Evolutionary conservation across 1,140 invertebrate genomes (phyloP), one percentile per base, ranked within the genome.

Genomic region (Meteorus sp.): DNA sequence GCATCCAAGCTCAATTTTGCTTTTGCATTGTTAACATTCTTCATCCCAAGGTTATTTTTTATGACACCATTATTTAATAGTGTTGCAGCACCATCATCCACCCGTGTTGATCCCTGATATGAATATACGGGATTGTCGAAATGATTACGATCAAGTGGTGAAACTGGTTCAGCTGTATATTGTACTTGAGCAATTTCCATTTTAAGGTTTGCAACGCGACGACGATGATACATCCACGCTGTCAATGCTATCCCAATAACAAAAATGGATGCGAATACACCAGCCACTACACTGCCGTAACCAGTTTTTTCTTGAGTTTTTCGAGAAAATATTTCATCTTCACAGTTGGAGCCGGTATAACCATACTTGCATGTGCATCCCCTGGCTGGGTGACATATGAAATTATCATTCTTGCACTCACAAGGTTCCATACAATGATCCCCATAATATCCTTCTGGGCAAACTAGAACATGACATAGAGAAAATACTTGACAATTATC

Each of bases 51-150:
- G 78, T 92, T 88, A 73, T 92, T 91, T 52, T 82, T 81, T 27
- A 89, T 86, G 53, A 78, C 69, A 59, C 76, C 73, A 67, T 86
- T 85, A 65, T 84, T 85, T 6, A 83, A 67, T 39, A 88, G 70
- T 0, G 84, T 84, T n/a, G 84, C 79, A 0, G 85, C 82, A 54
- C 73, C 76, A 62, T 84, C 84, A 37, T 87, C 85, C 1, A 75
- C 72, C 53, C 83, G 82, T 0, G 77, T 76, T 20, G 80, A 79
- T 15, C 55, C 39, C 77, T 89, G 86, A 77, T 87, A 90, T 0
- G 91, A 89, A 75, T 95, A 95, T 1, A 94, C 91, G 0, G 93
- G 93, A 84, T 95, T 95, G 75, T 95, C 93, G 76, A 95, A 95
- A 77, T 95, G 93, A 73, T 92, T 90, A 63, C 88, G 87, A 73